Conservation (phyloP, 2,888 invertebrate species). For the Sialis lutaria region DNA sequence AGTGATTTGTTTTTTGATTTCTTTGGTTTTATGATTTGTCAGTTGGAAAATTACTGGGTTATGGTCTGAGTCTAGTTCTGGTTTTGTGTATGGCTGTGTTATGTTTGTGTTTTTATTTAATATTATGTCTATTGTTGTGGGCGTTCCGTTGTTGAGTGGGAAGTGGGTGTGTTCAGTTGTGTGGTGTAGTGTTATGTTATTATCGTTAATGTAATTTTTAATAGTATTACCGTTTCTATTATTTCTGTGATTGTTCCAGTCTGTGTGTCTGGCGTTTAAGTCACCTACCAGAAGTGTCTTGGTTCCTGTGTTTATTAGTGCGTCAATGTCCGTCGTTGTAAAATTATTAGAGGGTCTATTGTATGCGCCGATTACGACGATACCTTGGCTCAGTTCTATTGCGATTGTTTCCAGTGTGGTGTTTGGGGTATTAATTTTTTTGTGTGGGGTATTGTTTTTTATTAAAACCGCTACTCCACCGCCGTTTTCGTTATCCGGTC, state of each 20-base stretch:
- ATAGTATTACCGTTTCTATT: slow-evolving; percentile 11
- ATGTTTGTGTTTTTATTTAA: slow-evolving; percentile 12
- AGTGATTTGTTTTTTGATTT: not conserved
- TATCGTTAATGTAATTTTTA: slow-evolving; percentile 8
- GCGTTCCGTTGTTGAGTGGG: slow-evolving; percentile 11
- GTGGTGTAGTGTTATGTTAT: slow-evolving; percentile 10
- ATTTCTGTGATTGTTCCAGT: slow-evolving; percentile 10
- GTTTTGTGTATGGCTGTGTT: slow-evolving; percentile 4
- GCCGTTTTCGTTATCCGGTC: not conserved
- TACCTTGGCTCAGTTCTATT: slow-evolving; percentile 9
- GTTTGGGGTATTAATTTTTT: not conserved
- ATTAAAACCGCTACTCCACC: slow-evolving; percentile 11
- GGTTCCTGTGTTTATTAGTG: too few species aligned
- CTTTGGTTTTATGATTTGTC: not conserved
- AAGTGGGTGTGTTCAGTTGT: slow-evolving; percentile 12
- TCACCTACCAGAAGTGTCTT: slow-evolving; percentile 12
- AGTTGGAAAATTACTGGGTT: slow-evolving; percentile 10
- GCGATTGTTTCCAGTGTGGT: slow-evolving; percentile 8
- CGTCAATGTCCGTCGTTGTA: too few species aligned
- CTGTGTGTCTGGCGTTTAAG: slow-evolving; percentile 12
- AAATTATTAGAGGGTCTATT: too few species aligned
- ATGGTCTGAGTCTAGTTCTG: slow-evolving; percentile 14
- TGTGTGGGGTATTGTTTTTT: slow-evolving; percentile 8
- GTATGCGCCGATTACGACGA: slow-evolving; percentile 9
- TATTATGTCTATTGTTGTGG: slow-evolving; percentile 13